A percentile compares a stretch with the other conserved stretches of the same genome.
phyloP scores from a whole-genome alignment of 1,140 invertebrate genomes.

The Nebria ingens region DNA sequence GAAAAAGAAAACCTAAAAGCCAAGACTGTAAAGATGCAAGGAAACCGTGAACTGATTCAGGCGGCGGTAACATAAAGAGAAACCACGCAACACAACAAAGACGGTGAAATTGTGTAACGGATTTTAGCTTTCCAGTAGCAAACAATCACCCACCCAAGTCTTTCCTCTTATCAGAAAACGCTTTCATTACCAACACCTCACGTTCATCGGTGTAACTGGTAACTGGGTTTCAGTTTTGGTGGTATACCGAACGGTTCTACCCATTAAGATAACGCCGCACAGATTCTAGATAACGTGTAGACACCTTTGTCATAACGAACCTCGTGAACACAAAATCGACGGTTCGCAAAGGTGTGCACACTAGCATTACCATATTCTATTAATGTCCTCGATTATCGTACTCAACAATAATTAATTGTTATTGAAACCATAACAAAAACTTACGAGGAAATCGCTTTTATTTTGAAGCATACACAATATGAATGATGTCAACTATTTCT shows the following conservation, averaged over 20 bases:
- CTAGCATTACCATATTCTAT: background rate
- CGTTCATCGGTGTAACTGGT: too few species aligned
- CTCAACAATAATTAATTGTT: too few species aligned
- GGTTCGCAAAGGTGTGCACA: background rate
- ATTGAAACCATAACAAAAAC: too few species aligned
- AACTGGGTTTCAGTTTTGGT: too few species aligned
- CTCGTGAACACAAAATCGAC: too few species aligned
- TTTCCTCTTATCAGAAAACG: conserved; percentile 6
- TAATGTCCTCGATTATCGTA: background rate
- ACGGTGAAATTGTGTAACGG: conserved; percentile 4
- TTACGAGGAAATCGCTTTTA: too few species aligned
- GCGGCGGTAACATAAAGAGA: background rate
- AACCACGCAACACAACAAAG: background rate
- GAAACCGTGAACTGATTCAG: conserved; percentile 2
- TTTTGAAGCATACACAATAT: too few species aligned
- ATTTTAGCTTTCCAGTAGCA: background rate
- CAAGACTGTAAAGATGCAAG: too few species aligned
- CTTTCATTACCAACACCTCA: conserved; percentile 5
- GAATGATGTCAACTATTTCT: too few species aligned
- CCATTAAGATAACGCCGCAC: background rate
- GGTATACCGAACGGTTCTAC: background rate
- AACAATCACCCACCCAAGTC: too few species aligned
- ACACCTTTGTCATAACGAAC: conserved; percentile 6
- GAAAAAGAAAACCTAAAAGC: too few species aligned
- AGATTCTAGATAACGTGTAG: conserved; percentile 7